Base-by-base conservation (phyloP, 2,113 vertebrate genomes). In the Gymnogyps californianus region DNA sequence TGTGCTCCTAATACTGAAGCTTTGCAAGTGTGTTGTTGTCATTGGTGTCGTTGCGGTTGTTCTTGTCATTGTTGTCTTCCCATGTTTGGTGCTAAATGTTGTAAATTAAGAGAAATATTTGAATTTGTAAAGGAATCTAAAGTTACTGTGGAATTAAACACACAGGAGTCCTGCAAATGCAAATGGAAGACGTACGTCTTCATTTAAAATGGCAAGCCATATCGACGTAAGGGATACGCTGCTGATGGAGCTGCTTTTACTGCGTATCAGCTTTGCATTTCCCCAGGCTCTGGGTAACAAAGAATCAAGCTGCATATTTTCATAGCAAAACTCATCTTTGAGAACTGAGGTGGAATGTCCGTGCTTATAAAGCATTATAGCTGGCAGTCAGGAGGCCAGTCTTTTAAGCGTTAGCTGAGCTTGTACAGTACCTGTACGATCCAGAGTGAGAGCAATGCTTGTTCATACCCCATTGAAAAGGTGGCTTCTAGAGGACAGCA, bases 321-420 rank as follows among this genome's bases (percentile, higher is more conserved):
- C 71, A 11, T 7, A 75, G 67, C 52, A 80, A 54, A 87, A 55
- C 49, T 89, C 57, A 46, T 16, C 61, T 54, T 44, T 17, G 76
- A 83, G 74, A 42, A 5, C 5, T 4, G n/a, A 58, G 31, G n/a
- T 78, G 76, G 59, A 66, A 62, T 25, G 52, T 64, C 57, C 9
- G 1, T 6, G 32, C 17, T 62, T 13, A n/a, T 4, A 1, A 51
- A 44, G 38, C 0, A 0, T 18, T 11, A 1, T 1, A 86, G 77
- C 75, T 64, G 79, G 59, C 46, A 66, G 47, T 4, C 72, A 61
- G 77, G 36, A 82, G 55, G 16, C 26, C 44, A 34, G 52, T 4
- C 28, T 2, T 78, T 36, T 11, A 16, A 77, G 71, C 36, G 22
- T 57, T 20, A 71, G 66, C 49, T 55, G 52, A 66, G 64, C 42